Evolutionary conservation across 2,888 invertebrate species (phyloP).

Genomic region (Neuroscelio doddi): DNA sequence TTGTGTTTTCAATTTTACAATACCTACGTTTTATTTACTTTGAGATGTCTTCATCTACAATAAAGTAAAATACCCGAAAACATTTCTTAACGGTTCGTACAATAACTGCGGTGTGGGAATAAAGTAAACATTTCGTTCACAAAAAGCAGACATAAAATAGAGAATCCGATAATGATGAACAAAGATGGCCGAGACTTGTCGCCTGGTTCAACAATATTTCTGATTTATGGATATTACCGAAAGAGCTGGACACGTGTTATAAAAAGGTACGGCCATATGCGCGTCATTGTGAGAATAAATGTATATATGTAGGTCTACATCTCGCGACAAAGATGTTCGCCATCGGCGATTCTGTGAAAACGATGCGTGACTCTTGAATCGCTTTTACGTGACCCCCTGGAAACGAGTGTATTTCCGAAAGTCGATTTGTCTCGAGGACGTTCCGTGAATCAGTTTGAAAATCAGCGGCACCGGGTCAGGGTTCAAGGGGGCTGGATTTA

Average conservation of each 20-base stretch:
- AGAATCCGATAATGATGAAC: conserved; percentile 26
- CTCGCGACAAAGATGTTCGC: conserved; percentile 13
- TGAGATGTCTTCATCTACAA: too few species aligned
- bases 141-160: conserved; percentile 11
- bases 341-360: conserved; percentile 14
- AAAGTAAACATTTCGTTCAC: conserved; percentile 37
- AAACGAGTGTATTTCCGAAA: conserved; percentile 52
- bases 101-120: conserved; percentile 46
- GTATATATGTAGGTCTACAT: conserved; percentile 12
- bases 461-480: conserved; percentile 44
- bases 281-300: not conserved
- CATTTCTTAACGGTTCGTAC: conserved; percentile 64
- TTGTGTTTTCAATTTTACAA: too few species aligned
- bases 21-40: too few species aligned
- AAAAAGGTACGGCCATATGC: conserved; percentile 50
- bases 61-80: conserved; percentile 59
- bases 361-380: conserved; percentile 41
- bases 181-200: conserved; percentile 37
- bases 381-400: conserved; percentile 54
- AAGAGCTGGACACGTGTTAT: conserved; percentile 55
- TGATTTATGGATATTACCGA: conserved; percentile 64
- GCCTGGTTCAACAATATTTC: conserved; percentile 60
- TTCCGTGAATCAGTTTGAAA: conserved; percentile 51
- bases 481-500: conserved; percentile 46
- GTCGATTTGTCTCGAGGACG: conserved; percentile 53